Percentiles rank a stretch among this genome's conserved stretches.
Conservation (phyloP, 2,888 invertebrate species). For the Oscheius sp. region DNA sequence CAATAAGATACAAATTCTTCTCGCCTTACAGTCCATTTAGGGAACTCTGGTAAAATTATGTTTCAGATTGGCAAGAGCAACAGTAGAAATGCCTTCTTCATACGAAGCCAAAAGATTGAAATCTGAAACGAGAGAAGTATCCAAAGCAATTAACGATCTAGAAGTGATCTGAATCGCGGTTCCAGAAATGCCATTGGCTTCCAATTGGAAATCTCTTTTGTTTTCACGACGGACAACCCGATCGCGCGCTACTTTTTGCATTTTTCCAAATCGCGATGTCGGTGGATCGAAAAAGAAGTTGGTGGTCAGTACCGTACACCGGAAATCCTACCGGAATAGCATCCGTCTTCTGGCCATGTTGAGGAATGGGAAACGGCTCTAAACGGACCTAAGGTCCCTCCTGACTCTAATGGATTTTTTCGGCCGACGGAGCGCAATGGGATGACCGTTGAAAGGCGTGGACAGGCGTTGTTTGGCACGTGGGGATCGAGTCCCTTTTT, state of each 20-base stretch:
- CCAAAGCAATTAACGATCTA: too few relatives aligned
- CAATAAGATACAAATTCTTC: too few relatives aligned
- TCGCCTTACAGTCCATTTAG: too few relatives aligned
- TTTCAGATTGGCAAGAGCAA: too few relatives aligned
- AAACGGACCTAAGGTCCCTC: background rate
- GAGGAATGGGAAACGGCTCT: background rate
- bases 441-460: background rate
- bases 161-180: too few relatives aligned
- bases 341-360: background rate
- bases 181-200: background rate
- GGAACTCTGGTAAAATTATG: too few relatives aligned
- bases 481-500: constrained; percentile 29
- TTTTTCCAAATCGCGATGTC: constrained; percentile 27
- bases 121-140: too few relatives aligned
- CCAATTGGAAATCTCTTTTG: constrained; percentile 5
- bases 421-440: too few relatives aligned
- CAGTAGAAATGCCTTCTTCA: too few relatives aligned
- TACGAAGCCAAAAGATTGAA: too few relatives aligned
- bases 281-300: constrained; percentile 25
- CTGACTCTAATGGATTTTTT: background rate
- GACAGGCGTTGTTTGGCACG: constrained; percentile 23
- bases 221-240: constrained; percentile 21
- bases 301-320: background rate
- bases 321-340: constrained; percentile 1
- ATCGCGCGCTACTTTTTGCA: constrained; percentile 27